Evolutionary conservation across 2,888 invertebrate species (phyloP), one percentile per base, ranked within the genome.

Genomic region (Pherbina coryleti): DNA sequence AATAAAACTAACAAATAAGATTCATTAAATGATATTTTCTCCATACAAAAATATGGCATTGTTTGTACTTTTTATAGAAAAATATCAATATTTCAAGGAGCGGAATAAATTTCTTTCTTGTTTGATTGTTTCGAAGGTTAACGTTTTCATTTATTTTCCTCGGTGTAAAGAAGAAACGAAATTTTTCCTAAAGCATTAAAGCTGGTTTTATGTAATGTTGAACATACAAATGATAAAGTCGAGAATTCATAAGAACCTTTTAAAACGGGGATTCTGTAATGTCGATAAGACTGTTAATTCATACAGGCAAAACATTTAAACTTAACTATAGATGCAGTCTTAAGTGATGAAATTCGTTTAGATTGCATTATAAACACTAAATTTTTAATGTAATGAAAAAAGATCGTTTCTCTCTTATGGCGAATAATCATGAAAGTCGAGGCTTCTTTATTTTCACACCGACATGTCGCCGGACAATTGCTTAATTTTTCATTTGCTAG

Each of bases 41-140:
- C 7, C 55, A 55, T 5, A 8, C 5, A 8, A 34, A 64, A 28
- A 31, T 67, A 37, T 66, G 11, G 53, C 67, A 55, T 67, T 66
- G 75, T 53, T 75, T 75, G 66, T 67, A 25, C 9, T 17, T 75
- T 67, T 37, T 67, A 19, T n/a, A 11, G 2, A 57, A 60, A 60
- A 64, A 62, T 14, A 57, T 55, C 34, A 60, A 25, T 51, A 49
- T 60, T 69, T 64, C 51, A 71, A 62, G 62, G 64, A 77, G 31
- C 53, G 49, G 34, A 83, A 86, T 82, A 86, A 87, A 88, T 88
- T 88, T 87, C 86, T 88, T 88, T 88, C 87, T 88, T 88, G 85
- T 88, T 88, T 88, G 88, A 88, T 88, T 88, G 88, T 88, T 88
- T 88, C 87, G 84, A 86, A 86, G 87, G 86, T 87, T 86, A 86